Conservation (phyloP, 1,140 invertebrate genomes). For the Cheumatopsyche charites region DNA sequence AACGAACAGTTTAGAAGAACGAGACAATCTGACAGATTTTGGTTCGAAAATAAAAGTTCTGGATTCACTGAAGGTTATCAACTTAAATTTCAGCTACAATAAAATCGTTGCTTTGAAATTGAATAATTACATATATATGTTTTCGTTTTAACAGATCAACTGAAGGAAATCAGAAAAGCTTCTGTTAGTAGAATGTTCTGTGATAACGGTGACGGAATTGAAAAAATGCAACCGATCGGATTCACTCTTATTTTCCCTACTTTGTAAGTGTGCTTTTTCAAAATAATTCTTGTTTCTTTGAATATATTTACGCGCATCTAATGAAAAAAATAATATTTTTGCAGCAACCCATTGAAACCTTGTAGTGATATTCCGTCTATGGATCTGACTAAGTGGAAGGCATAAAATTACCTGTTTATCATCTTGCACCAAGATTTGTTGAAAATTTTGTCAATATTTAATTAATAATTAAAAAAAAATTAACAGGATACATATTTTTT, state of each 20-base stretch:
- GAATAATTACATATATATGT: neutral
- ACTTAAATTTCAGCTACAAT: too few relatives aligned
- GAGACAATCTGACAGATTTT: conserved; percentile 73
- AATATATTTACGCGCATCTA: neutral
- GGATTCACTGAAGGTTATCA: conserved; percentile 55
- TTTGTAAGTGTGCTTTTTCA: conserved; percentile 17
- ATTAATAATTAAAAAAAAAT: too few relatives aligned
- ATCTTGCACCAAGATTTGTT: too few relatives aligned
- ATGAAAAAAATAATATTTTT: conserved; percentile 20
- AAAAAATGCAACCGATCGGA: conserved; percentile 31
- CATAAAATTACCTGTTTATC: too few relatives aligned
- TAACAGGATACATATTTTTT: too few relatives aligned
- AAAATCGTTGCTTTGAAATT: too few relatives aligned
- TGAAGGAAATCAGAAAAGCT: conserved; percentile 82
- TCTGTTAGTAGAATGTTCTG: conserved; percentile 83
- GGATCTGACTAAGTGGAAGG: conserved; percentile 12
- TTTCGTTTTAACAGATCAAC: conserved; percentile 69
- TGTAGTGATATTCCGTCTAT: conserved; percentile 26
- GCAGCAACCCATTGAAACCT: conserved; percentile 9
- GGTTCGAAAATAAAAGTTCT: conserved; percentile 63
- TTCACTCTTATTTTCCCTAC: conserved; percentile 12
- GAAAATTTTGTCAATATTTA: too few relatives aligned
- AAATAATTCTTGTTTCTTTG: neutral
- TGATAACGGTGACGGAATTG: conserved; percentile 73
- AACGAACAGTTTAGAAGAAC: conserved; percentile 72